These are phyloP conservation scores for Myotis brandtii DNA, from an alignment of 2,113 vertebrate genomes.

Conservation along the genomic window DNA sequence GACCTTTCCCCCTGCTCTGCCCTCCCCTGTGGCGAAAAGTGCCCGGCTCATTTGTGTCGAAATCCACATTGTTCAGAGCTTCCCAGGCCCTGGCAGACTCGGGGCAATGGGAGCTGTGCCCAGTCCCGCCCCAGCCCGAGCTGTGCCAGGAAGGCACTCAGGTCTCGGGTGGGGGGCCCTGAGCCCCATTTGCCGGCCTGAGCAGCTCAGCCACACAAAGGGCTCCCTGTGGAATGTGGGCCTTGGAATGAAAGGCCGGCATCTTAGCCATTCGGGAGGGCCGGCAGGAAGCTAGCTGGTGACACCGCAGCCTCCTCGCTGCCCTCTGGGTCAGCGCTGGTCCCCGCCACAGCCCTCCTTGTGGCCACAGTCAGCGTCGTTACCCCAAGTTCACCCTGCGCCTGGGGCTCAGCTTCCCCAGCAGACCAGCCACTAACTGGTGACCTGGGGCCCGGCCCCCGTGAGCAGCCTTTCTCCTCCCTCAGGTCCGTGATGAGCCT, in stretches of 20 bases:
- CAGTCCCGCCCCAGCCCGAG: neutral
- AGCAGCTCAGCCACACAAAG: constrained; percentile 11
- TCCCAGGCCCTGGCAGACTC: constrained; percentile 46
- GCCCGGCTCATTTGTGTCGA: neutral
- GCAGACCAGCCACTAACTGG: neutral
- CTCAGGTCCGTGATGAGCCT: neutral
- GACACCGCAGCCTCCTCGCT: fast-evolving
- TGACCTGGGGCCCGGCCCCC: neutral
- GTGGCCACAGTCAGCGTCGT: fast-evolving
- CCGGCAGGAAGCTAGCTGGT: neutral
- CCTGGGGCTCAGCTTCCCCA: neutral
- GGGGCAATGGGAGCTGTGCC: neutral
- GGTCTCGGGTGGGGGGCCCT: neutral
- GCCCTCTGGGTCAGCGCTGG: neutral
- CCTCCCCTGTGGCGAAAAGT: constrained; percentile 37
- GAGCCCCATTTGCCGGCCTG: neutral
- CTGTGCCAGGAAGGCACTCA: constrained; percentile 69
- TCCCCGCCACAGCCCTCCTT: neutral
- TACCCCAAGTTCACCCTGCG: neutral
- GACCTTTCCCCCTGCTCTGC: neutral
- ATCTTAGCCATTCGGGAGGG: neutral
- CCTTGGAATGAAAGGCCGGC: neutral
- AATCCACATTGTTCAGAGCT: neutral
- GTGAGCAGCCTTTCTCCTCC: neutral
- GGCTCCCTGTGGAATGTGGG: neutral